Evolutionary conservation across 2,888 invertebrate genomes (phyloP).

Genomic region (Lasioglossum zephyrum): DNA sequence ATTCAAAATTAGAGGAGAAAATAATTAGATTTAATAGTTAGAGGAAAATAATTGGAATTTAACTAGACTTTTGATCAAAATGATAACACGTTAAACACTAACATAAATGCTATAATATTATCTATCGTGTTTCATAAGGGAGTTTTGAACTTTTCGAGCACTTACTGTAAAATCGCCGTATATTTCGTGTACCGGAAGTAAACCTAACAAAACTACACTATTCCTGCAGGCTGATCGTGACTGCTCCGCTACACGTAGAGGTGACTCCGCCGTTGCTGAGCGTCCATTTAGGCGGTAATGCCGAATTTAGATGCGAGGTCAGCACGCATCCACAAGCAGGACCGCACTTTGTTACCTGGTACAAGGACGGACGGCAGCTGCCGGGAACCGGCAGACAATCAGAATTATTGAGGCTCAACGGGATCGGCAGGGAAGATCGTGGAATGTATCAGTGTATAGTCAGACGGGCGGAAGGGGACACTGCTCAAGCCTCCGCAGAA

Average conservation of each 20-base stretch:
- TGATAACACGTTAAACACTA: no score
- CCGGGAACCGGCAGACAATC: slow-evolving; percentile 88
- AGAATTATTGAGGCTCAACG: slow-evolving; percentile 88
- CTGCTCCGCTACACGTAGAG: slow-evolving; percentile 89
- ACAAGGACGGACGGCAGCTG: slow-evolving; percentile 89
- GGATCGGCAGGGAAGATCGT: slow-evolving; percentile 89
- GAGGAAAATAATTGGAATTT: background rate
- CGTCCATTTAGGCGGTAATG: slow-evolving; percentile 91
- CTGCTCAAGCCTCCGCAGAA: slow-evolving; percentile 91
- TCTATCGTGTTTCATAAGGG: background rate
- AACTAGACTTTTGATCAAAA: no score
- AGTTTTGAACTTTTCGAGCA: background rate
- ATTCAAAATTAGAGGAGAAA: background rate
- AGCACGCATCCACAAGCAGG: slow-evolving; percentile 84
- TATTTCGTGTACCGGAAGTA: background rate
- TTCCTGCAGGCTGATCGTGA: slow-evolving; percentile 86
- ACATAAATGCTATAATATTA: background rate
- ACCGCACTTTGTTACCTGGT: slow-evolving; percentile 87
- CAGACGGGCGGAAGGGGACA: slow-evolving; percentile 89
- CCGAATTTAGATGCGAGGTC: slow-evolving; percentile 87
- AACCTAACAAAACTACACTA: slow-evolving; percentile 5
- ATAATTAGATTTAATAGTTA: no score
- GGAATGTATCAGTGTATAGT: slow-evolving; percentile 93
- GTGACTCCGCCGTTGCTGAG: slow-evolving; percentile 88
- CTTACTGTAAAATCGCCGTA: background rate